phyloP scores from a whole-genome alignment of 2,797 vertebrate genomes.

The Hemibagrus guttatus region DNA sequence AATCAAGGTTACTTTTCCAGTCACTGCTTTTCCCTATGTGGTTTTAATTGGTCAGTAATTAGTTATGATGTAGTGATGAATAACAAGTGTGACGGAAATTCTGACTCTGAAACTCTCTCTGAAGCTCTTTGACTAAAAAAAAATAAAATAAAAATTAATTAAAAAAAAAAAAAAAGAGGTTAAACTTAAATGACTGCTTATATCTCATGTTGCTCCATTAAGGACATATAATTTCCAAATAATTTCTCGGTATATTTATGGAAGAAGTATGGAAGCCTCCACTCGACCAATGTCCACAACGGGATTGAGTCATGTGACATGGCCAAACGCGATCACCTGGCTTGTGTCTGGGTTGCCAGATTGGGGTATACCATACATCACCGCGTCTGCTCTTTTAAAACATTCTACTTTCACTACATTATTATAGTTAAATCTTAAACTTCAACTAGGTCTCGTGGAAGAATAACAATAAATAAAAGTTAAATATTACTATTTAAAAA shows the following conservation, averaged over 20 bases:
- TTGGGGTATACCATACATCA: too few species aligned
- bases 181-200: too few species aligned
- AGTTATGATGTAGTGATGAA: background rate
- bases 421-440: background rate
- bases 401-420: background rate
- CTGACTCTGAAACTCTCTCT: background rate
- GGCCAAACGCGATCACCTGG: background rate
- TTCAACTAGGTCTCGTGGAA: fast-evolving
- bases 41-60: background rate
- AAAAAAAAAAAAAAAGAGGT: too few species aligned
- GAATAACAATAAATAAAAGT: background rate
- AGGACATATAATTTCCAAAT: too few species aligned
- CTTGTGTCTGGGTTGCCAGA: background rate
- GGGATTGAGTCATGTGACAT: background rate
- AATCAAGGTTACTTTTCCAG: background rate
- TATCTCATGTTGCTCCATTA: too few species aligned
- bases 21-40: background rate
- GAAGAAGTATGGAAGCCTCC: background rate
- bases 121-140: background rate
- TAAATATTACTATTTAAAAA: background rate
- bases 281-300: background rate
- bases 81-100: background rate
- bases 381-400: background rate
- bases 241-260: background rate
- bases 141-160: background rate